phyloP scores from a whole-genome alignment of 2,888 invertebrate species.

The Pollenia angustigena region DNA sequence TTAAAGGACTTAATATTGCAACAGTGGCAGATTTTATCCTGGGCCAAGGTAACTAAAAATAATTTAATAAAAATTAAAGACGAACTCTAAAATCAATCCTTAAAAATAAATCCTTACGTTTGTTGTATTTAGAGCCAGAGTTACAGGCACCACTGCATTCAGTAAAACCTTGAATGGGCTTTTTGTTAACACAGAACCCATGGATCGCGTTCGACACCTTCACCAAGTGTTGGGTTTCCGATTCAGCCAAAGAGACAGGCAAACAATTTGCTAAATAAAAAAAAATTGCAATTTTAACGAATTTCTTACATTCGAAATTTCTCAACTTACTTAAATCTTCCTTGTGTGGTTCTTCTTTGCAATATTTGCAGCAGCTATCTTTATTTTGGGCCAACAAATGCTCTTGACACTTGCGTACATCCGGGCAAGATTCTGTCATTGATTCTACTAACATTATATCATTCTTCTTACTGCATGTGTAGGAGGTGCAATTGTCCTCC shows the following conservation, averaged over 20 bases:
- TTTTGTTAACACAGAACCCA: slow-evolving; percentile 88
- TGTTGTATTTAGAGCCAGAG: slow-evolving; percentile 89
- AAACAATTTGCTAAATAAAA: slow-evolving; percentile 85
- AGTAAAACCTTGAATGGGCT: slow-evolving; percentile 86
- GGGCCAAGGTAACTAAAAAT: slow-evolving; percentile 85
- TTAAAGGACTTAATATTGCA: slow-evolving; percentile 84
- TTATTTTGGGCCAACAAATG: slow-evolving; percentile 84
- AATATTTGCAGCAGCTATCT: slow-evolving; percentile 87
- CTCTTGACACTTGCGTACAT: slow-evolving; percentile 86
- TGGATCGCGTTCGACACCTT: slow-evolving; percentile 84
- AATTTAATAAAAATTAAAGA: neutral
- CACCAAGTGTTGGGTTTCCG: slow-evolving; percentile 87
- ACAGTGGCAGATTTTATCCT: slow-evolving; percentile 87
- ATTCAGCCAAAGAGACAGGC: slow-evolving; percentile 85
- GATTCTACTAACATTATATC: slow-evolving; percentile 86
- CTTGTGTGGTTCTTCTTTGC: slow-evolving; percentile 85
- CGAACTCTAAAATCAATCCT: neutral
- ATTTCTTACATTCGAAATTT: neutral
- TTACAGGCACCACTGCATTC: slow-evolving; percentile 90
- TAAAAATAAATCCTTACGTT: slow-evolving; percentile 84
- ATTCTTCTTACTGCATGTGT: slow-evolving; percentile 84
- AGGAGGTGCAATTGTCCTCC: slow-evolving; percentile 88
- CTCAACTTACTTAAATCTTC: slow-evolving; percentile 77
- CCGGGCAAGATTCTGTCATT: slow-evolving; percentile 86
- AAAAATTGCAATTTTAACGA: neutral